A percentile compares a stretch with the other conserved stretches of the same genome.
Conservation (phyloP, 2,888 invertebrate species). For the Lampropteryx suffumata region DNA sequence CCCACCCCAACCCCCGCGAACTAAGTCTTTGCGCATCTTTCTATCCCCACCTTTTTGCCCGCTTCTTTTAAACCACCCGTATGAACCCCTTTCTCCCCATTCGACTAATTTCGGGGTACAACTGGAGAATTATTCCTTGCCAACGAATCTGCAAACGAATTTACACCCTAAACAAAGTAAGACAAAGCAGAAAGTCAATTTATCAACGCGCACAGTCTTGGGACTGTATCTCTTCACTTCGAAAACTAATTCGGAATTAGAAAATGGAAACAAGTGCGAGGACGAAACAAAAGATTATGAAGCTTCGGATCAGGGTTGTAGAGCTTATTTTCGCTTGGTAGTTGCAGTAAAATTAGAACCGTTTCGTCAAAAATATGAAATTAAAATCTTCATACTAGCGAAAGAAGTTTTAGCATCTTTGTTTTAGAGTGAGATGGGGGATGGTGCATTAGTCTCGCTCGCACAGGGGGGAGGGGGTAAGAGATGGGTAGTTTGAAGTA, state of each 20-base stretch:
- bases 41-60: conserved; percentile 82
- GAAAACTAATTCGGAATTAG: conserved; percentile 82
- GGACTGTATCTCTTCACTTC: conserved; percentile 83
- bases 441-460: conserved; percentile 80
- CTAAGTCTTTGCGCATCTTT: conserved; percentile 84
- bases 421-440: conserved; percentile 80
- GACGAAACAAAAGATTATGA: conserved; percentile 30
- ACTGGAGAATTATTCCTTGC: conserved; percentile 82
- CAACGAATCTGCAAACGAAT: conserved; percentile 48
- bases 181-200: conserved; percentile 50
- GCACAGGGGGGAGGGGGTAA: conserved; percentile 52
- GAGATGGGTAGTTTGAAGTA: conserved; percentile 81
- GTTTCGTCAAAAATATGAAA: conserved; percentile 83
- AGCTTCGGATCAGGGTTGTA: conserved; percentile 31
- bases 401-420: conserved; percentile 84
- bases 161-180: conserved; percentile 44
- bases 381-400: conserved; percentile 83
- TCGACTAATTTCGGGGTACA: conserved; percentile 83
- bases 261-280: conserved; percentile 76
- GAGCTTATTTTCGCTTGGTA: conserved; percentile 39
- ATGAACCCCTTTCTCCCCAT: conserved; percentile 81
- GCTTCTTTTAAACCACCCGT: conserved; percentile 83
- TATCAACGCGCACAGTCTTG: conserved; percentile 66
- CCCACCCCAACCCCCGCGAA: conserved; percentile 69
- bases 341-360: conserved; percentile 72